These are phyloP conservation scores for Lampropteryx suffumata DNA, from an alignment of 2,888 invertebrate species.

Conservation along the genomic window DNA sequence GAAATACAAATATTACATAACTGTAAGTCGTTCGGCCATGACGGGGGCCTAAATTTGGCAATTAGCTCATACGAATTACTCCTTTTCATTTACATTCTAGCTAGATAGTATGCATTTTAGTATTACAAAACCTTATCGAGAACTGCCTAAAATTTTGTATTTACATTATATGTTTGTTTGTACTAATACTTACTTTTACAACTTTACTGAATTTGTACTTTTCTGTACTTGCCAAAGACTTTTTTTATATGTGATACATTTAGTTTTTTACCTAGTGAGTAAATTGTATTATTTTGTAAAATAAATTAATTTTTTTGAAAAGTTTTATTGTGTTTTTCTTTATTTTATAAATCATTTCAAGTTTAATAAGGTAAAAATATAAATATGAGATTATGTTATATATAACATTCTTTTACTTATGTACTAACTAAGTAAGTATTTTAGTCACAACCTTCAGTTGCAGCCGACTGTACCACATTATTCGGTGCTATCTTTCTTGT, in stretches of 20 bases:
- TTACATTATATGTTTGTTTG: slow-evolving; percentile 37
- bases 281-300: slow-evolving; percentile 58
- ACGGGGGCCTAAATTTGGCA: too few species aligned
- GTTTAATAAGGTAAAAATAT: background rate
- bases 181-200: slow-evolving; percentile 44
- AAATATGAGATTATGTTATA: too few species aligned
- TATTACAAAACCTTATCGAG: background rate
- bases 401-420: too few species aligned
- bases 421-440: too few species aligned
- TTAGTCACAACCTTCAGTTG: too few species aligned
- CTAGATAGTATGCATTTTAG: too few species aligned
- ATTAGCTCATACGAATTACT: too few species aligned
- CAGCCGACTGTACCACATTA: too few species aligned
- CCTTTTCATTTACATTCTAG: too few species aligned
- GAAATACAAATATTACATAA: too few species aligned
- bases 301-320: slow-evolving; percentile 50
- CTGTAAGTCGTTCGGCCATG: too few species aligned
- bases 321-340: slow-evolving; percentile 6
- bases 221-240: slow-evolving; percentile 78
- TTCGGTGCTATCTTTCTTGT: slow-evolving; percentile 32
- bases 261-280: slow-evolving; percentile 70
- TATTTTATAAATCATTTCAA: background rate
- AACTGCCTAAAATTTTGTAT: slow-evolving; percentile 13
- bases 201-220: slow-evolving; percentile 52
- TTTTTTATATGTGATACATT: slow-evolving; percentile 79